Percentiles rank a stretch among this genome's conserved stretches.
Evolutionary conservation across 2,113 vertebrate genomes (phyloP).

Genomic region (Neotoma lepida): DNA sequence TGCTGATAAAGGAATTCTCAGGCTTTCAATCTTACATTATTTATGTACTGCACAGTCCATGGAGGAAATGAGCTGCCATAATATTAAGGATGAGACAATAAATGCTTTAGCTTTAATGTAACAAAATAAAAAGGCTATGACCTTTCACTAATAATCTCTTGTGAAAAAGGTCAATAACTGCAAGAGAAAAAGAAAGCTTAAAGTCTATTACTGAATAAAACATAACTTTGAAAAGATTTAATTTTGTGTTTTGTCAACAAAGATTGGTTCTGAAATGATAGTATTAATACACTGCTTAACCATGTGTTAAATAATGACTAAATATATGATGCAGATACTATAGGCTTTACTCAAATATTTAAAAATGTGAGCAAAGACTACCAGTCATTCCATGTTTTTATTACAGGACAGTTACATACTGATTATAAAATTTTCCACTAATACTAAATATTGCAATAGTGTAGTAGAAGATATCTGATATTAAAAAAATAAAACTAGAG

Average conservation of each 20-base stretch:
- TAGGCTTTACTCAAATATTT: not conserved
- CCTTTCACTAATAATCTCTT: constrained; percentile 71
- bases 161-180: constrained; percentile 69
- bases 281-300: not conserved
- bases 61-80: constrained; percentile 77
- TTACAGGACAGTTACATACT: not conserved
- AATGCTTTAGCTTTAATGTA: constrained; percentile 79
- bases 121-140: constrained; percentile 63
- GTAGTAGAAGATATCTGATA: not conserved
- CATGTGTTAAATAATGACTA: not conserved
- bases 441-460: not conserved
- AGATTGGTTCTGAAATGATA: not conserved
- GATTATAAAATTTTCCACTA: not conserved
- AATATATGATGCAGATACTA: not conserved
- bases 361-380: not conserved
- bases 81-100: constrained; percentile 71
- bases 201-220: constrained; percentile 62
- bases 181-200: constrained; percentile 46
- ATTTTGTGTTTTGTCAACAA: constrained; percentile 59
- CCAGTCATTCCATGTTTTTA: not conserved
- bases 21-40: constrained; percentile 76
- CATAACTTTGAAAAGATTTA: constrained; percentile 53
- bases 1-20: constrained; percentile 83
- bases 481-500: not conserved
- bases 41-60: constrained; percentile 74